phyloP scores from a whole-genome alignment of 2,888 invertebrate species.

The Cataglyphis albicans region DNA sequence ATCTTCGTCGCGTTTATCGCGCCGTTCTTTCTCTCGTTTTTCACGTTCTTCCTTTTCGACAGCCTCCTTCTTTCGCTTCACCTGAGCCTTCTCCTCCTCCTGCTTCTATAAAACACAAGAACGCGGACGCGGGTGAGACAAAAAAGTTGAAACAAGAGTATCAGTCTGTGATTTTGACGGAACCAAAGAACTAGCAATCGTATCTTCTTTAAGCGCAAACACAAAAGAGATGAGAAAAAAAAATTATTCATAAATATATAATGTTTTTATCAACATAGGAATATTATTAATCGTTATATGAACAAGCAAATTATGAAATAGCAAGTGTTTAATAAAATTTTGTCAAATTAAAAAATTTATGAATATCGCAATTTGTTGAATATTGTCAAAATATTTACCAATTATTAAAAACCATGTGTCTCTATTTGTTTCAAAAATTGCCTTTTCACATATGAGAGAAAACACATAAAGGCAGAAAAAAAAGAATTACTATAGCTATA shows the following conservation, averaged over 20 bases:
- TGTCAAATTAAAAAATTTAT: slow-evolving; percentile 20
- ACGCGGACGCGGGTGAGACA: slow-evolving; percentile 67
- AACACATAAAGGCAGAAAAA: background rate
- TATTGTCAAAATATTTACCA: slow-evolving; percentile 7
- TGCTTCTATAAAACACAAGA: slow-evolving; percentile 89
- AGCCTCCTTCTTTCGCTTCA: slow-evolving; percentile 89
- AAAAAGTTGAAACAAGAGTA: slow-evolving; percentile 60
- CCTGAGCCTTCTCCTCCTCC: slow-evolving; percentile 90
- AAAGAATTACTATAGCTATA: slow-evolving; percentile 23
- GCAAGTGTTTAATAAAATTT: slow-evolving; percentile 4
- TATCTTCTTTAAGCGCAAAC: slow-evolving; percentile 66
- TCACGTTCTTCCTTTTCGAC: slow-evolving; percentile 89
- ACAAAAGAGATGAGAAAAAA: slow-evolving; percentile 30
- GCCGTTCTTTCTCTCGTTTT: slow-evolving; percentile 87
- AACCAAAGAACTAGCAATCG: slow-evolving; percentile 81
- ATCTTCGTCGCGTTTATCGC: slow-evolving; percentile 85
- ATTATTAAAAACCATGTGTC: background rate
- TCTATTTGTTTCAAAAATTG: slow-evolving; percentile 24
- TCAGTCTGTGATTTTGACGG: slow-evolving; percentile 76
- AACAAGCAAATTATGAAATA: background rate
- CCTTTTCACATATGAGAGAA: background rate
- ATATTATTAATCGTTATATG: background rate
- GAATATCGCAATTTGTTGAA: slow-evolving; percentile 4
- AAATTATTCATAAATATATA: slow-evolving; percentile 26
- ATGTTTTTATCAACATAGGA: background rate